Conservation (phyloP, 1,140 invertebrate species). For the Ptiloglossa arizonensis region DNA sequence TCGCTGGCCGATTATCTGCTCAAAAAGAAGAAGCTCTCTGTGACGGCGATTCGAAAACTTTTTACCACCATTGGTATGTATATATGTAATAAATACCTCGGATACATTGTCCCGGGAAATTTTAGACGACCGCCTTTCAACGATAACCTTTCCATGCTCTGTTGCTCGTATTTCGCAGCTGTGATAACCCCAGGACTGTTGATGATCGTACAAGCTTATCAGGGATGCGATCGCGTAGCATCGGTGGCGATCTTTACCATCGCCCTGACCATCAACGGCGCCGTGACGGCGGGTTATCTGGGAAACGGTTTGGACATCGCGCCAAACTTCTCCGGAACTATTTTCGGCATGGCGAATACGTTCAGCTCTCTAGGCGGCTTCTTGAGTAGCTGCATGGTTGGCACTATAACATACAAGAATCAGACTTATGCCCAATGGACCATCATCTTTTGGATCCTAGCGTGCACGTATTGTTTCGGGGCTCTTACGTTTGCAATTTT, state of each 20-base stretch:
- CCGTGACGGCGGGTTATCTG: constrained; percentile 92
- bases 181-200: constrained; percentile 84
- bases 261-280: constrained; percentile 91
- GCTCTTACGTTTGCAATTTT: constrained; percentile 86
- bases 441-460: constrained; percentile 92
- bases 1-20: constrained; percentile 87
- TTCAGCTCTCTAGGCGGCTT: constrained; percentile 94
- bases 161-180: constrained; percentile 82
- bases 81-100: too few relatives aligned
- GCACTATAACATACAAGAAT: constrained; percentile 88
- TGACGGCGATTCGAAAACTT: constrained; percentile 87
- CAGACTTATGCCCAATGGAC: constrained; percentile 91
- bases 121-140: too few relatives aligned
- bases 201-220: constrained; percentile 87
- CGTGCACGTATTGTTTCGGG: constrained; percentile 87
- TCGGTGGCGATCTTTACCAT: constrained; percentile 89
- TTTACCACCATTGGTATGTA: constrained; percentile 86
- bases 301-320: constrained; percentile 95
- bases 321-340: constrained; percentile 93
- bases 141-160: too few relatives aligned
- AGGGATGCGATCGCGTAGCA: constrained; percentile 86
- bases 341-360: constrained; percentile 95
- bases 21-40: constrained; percentile 85
- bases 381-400: constrained; percentile 92
- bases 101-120: too few relatives aligned